Base-by-base conservation (phyloP, 2,888 invertebrate species). In the Epinotia bilunana region DNA sequence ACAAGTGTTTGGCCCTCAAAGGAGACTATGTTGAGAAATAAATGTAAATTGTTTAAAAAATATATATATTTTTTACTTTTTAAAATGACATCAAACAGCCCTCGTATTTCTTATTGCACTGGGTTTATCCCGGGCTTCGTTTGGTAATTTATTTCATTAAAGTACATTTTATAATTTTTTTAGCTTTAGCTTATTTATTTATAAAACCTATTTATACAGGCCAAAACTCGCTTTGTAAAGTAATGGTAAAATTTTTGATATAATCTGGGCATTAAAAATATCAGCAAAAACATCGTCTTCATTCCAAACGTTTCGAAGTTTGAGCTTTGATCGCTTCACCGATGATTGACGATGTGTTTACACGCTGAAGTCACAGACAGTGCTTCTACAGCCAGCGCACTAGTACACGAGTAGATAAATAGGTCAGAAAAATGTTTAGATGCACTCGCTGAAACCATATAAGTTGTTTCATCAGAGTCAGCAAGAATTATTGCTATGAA, bases 311-410 rank as follows among this genome's bases (percentile, higher is more conserved):
- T 6, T 46, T 16, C 63, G 46, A 63, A 46, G 63, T 64, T 62
- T 64, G 46, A 2, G 46, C 46, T 64, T 23, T 64, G 23, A 64
- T 64, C 64, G 64, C 49, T 49, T 28, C 16, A 16, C n/a, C 49
- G 49, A 18, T 64, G 64, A 64, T 64, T 64, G 64, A 64, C 46
- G 63, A 63, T 53, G 49, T 64, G 28, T 64, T 64, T 49, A 64
- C 64, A 28, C 64, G 49, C 49, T 64, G 28, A 49, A 64, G 49
- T 53, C 64, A n/a, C 49, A 64, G 64, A 64, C 28, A 49, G 23
- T 13, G 23, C 28, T 46, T 11, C 13, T 46, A 49, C 64, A 64
- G 49, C 49, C 23, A 49, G 23, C 49, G 28, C 28, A 64, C 49
- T 64, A 11, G 23, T 43, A 16, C 43, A 28, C 63, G 7, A 43